A percentile compares a stretch with the other conserved stretches of the same genome.
Evolutionary conservation across 2,888 invertebrate species (phyloP).

Genomic region (Entomobrya multifasciata): DNA sequence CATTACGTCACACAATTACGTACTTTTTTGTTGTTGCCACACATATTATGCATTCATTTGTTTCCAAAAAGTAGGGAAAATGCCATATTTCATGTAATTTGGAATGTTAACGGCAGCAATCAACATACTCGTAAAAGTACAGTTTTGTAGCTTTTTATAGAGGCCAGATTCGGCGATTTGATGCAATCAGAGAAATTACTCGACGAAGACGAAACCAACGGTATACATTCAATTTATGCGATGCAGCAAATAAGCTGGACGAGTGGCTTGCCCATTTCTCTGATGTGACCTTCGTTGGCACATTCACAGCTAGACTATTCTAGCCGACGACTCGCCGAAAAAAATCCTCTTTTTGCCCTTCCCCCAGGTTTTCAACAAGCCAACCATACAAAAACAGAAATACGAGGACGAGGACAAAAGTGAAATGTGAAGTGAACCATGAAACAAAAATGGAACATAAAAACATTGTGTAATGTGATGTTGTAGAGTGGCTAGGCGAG

Average conservation of each 20-base stretch:
- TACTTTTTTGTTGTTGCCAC: no score
- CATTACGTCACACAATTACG: no score
- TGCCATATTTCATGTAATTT: no score
- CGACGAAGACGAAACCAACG: no score
- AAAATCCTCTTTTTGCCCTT: no score
- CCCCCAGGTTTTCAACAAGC: no score
- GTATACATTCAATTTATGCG: background rate
- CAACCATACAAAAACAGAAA: no score
- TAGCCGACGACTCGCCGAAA: no score
- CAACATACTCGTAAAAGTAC: background rate
- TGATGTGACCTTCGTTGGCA: background rate
- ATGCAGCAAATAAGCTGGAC: background rate
- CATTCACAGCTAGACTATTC: background rate
- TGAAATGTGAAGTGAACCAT: background rate
- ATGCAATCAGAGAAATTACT: slow-evolving; percentile 21
- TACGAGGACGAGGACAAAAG: background rate
- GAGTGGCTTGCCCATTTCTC: background rate
- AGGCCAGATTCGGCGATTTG: no score
- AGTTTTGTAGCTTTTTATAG: slow-evolving; percentile 31
- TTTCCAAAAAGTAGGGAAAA: no score
- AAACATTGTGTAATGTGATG: background rate
- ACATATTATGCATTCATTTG: no score
- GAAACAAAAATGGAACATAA: background rate
- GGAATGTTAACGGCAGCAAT: background rate
- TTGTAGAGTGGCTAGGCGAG: background rate